Evolutionary conservation across 92 coral and sea anemone genomes (phyloP), one percentile per base, ranked within the genome.

Genomic region (Siderastrea radians): DNA sequence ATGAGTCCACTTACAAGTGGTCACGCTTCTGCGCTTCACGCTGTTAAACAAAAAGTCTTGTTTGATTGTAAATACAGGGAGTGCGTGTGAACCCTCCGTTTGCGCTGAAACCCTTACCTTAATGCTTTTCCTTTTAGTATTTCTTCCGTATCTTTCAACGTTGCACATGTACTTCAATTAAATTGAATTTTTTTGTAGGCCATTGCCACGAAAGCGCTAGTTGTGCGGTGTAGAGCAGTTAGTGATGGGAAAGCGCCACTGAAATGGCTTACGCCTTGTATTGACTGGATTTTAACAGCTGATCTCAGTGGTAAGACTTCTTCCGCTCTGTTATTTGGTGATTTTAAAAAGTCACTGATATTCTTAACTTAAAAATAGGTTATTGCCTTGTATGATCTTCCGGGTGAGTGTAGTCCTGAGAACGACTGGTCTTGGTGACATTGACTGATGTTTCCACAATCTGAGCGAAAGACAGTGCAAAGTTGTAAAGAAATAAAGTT

Each of bases 241-340:
- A 7, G 83, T 10, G 66, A 51, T 64, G 91, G 93, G 43, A 72
- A 60, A 72, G 90, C 72, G 43, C 84, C 86, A 10, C 11, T 93
- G 64, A 93, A 83, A 51, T 93, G 95, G 92, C 87, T 93, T 6
- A 79, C 74, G 75, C 61, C 79, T 61, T 86, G 91, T 75, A 46
- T 90, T 78, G 81, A 85, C 60, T 67, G 83, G 86, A 74, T 93
- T 11, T 59, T 93, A 64, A 58, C 59, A 54, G 49, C 84, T 50
- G 84, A 75, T 52, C 53, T 85, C 66, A 75, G 38, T 76, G 84
- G 89, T 85, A 67, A 76, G 77, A 61, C 38, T 26, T 26, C 38
- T 26, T 26, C 38, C 38, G 0, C 38, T 26, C 38, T 26, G 38
- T 26, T 26, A 26, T 26, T 26, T 26, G 38, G 38, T 26, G 38